Percentiles rank a stretch among this genome's conserved stretches.
phyloP scores from a whole-genome alignment of 2,888 invertebrate species.

The Melanostoma mellinum region DNA sequence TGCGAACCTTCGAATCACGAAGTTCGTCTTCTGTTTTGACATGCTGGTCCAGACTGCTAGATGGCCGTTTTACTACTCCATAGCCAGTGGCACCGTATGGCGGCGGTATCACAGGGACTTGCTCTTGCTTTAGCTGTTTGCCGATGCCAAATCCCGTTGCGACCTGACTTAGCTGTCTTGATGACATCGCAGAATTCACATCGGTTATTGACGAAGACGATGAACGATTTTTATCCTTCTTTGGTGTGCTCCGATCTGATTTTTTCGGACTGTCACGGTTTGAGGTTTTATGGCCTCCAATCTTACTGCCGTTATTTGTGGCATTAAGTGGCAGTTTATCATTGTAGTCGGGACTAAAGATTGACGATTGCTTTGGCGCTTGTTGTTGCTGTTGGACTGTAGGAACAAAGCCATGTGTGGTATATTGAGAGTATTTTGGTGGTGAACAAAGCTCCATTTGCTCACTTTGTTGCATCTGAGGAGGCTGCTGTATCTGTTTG shows the following conservation, averaged over 20 bases:
- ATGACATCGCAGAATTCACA: slow-evolving; percentile 38
- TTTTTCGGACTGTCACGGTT: slow-evolving; percentile 81
- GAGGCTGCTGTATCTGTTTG: slow-evolving; percentile 46
- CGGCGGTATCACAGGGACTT: slow-evolving; percentile 74
- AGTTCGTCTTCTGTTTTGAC: slow-evolving; percentile 75
- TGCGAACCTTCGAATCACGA: slow-evolving; percentile 79
- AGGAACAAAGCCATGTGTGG: slow-evolving; percentile 67
- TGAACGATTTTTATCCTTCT: slow-evolving; percentile 80
- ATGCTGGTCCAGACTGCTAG: slow-evolving; percentile 56
- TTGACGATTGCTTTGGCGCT: slow-evolving; percentile 76
- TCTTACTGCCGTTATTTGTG: slow-evolving; percentile 62
- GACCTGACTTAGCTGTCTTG: slow-evolving; percentile 51
- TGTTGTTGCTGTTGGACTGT: slow-evolving; percentile 67
- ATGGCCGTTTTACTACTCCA: slow-evolving; percentile 72
- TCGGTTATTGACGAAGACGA: slow-evolving; percentile 46
- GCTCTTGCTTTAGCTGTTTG: slow-evolving; percentile 60
- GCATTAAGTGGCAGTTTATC: slow-evolving; percentile 76
- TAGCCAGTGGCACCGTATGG: slow-evolving; percentile 74
- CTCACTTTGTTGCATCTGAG: slow-evolving; percentile 63
- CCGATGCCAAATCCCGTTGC: slow-evolving; percentile 49
- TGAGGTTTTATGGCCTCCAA: slow-evolving; percentile 69
- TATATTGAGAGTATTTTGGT: slow-evolving; percentile 74
- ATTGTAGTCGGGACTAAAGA: slow-evolving; percentile 81
- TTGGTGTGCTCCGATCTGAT: slow-evolving; percentile 76
- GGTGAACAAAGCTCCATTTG: slow-evolving; percentile 76